These are phyloP conservation scores for Nesogale talazaci DNA, from an alignment of 2,113 vertebrate species.

Conservation along the genomic window DNA sequence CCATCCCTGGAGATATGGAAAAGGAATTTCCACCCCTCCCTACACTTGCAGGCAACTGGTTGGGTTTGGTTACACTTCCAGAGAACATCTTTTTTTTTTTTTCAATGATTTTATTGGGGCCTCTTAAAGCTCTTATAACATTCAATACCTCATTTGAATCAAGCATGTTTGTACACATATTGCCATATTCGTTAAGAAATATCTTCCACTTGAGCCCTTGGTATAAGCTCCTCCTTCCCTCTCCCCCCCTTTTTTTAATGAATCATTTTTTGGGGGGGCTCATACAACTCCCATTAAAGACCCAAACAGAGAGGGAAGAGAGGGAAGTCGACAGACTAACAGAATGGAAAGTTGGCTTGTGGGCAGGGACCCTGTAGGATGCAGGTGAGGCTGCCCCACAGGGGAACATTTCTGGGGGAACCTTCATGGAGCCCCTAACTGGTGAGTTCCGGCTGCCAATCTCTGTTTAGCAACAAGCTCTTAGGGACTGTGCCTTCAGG, in stretches of 20 bases:
- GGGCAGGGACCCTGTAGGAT: neutral
- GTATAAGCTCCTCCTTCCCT: too few relatives aligned
- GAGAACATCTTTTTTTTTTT: neutral
- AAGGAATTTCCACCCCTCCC: neutral
- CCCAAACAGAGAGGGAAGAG: slow-evolving; percentile 20
- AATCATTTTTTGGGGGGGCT: too few relatives aligned
- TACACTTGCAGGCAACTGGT: neutral
- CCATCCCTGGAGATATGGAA: neutral
- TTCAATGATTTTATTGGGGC: too few relatives aligned
- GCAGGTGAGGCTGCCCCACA: neutral
- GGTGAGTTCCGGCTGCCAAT: neutral
- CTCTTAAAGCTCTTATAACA: too few relatives aligned
- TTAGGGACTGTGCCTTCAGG: neutral
- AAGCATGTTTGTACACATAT: too few relatives aligned
- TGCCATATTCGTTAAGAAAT: too few relatives aligned
- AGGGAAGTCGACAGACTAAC: neutral
- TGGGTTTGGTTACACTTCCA: neutral
- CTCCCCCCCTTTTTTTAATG: too few relatives aligned
- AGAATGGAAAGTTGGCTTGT: neutral
- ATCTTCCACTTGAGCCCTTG: too few relatives aligned
- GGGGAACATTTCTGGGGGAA: neutral
- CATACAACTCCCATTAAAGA: too few relatives aligned
- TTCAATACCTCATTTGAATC: too few relatives aligned
- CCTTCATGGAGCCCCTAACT: too few relatives aligned
- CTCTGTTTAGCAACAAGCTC: neutral